Conservation (phyloP, 2,888 invertebrate species). For the Meliscaeva auricollis region DNA sequence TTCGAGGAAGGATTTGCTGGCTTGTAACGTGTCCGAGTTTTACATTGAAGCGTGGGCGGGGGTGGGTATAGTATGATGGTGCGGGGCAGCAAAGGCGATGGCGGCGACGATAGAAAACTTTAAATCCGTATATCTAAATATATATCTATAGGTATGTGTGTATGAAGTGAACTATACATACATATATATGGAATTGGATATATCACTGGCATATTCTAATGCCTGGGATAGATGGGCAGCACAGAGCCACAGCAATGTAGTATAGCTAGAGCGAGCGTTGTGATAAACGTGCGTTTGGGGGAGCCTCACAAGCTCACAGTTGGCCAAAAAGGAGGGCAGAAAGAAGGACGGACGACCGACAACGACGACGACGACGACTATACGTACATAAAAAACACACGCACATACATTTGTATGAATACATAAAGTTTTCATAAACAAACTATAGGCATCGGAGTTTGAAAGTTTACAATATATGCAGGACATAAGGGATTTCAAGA, state of each 20-base stretch:
- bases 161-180: constrained; percentile 41
- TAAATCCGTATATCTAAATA: constrained; percentile 56
- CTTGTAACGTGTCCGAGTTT: constrained; percentile 75
- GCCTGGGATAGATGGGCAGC: constrained; percentile 67
- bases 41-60: constrained; percentile 46
- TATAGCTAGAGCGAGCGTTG: constrained; percentile 49
- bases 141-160: constrained; percentile 49
- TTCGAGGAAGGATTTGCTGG: constrained; percentile 69
- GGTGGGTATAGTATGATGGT: constrained; percentile 7
- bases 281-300: constrained; percentile 64
- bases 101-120: constrained; percentile 67
- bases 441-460: constrained; percentile 75
- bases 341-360: constrained; percentile 31
- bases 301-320: constrained; percentile 14
- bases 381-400: constrained; percentile 64
- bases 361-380: constrained; percentile 47
- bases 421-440: constrained; percentile 74
- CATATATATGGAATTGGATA: constrained; percentile 72
- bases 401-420: constrained; percentile 45
- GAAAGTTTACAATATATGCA: constrained; percentile 76
- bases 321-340: constrained; percentile 20
- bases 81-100: constrained; percentile 3
- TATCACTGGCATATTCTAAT: constrained; percentile 74
- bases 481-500: constrained; percentile 76
- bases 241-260: constrained; percentile 33